phyloP scores from a whole-genome alignment of 2,113 vertebrate genomes.

The Salminus brasiliensis region DNA sequence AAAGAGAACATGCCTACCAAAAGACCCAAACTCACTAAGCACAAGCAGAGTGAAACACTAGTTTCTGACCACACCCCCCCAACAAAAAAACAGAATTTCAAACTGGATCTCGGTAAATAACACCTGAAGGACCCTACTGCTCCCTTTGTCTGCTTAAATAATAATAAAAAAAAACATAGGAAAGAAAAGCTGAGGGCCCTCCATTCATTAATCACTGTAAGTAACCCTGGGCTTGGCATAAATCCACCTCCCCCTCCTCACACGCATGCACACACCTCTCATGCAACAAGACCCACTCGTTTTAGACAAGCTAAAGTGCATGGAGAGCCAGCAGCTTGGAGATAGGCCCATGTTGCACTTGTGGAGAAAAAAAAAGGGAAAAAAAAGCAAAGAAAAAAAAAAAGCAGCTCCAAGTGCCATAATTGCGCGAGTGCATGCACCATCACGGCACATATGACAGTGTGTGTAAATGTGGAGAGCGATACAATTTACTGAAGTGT shows the following conservation, averaged over 20 bases:
- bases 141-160: background rate
- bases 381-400: background rate
- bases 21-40: too few species aligned
- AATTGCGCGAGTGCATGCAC: slow-evolving; percentile 22
- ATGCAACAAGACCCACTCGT: slow-evolving; percentile 2
- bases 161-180: background rate
- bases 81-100: background rate
- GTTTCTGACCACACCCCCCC: background rate
- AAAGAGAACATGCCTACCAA: background rate
- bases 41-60: background rate
- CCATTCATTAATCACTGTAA: background rate
- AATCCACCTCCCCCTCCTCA: background rate
- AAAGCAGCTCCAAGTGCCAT: slow-evolving; percentile 7
- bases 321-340: background rate
- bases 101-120: slow-evolving; percentile 2
- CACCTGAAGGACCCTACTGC: slow-evolving; percentile 3
- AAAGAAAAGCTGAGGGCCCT: background rate
- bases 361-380: background rate
- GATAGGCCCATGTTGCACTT: background rate
- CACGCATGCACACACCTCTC: background rate
- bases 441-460: slow-evolving; percentile 18
- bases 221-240: background rate
- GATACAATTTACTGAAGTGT: slow-evolving; percentile 45
- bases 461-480: slow-evolving; percentile 35
- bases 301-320: background rate